Evolutionary conservation across 2,888 invertebrate genomes (phyloP).

Genomic region (Trichogramma evanescens): DNA sequence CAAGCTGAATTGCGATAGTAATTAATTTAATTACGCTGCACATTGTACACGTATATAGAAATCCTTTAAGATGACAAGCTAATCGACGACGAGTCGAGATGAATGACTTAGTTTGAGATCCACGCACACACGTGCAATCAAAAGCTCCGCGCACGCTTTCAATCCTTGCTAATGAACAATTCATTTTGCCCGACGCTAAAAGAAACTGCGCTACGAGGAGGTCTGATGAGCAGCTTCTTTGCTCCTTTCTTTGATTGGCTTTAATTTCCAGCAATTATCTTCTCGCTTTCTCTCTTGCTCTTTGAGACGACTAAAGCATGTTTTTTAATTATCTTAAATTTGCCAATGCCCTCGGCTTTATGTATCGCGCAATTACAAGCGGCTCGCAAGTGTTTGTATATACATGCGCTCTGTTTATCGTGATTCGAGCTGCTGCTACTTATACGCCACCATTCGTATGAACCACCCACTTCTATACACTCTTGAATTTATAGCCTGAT

Average conservation of each 20-base stretch:
- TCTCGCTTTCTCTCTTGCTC: constrained; percentile 1
- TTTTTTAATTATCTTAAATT: constrained; percentile 24
- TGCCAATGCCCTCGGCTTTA: constrained; percentile 15
- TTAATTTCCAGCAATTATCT: constrained; percentile 23
- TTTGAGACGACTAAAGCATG: constrained; percentile 14
- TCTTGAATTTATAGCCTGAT: constrained; percentile 11
- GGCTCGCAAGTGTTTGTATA: no score
- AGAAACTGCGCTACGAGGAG: constrained; percentile 21
- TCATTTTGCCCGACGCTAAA: constrained; percentile 15
- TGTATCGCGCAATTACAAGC: constrained; percentile 21
- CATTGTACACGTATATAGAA: no score
- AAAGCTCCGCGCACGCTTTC: neutral
- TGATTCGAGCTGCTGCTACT: constrained; percentile 16
- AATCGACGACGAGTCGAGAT: no score
- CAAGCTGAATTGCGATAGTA: no score
- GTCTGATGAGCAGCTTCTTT: constrained; percentile 14
- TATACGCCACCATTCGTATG: neutral
- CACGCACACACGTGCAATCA: no score
- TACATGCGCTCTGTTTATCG: constrained; percentile 5
- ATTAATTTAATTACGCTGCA: no score
- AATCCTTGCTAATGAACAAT: constrained; percentile 22
- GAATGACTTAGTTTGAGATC: no score
- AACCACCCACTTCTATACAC: neutral
- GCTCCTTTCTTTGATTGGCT: constrained; percentile 22
- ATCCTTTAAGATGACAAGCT: no score